Conservation (phyloP, 2,888 invertebrate genomes). For the Ischnura elegans region DNA sequence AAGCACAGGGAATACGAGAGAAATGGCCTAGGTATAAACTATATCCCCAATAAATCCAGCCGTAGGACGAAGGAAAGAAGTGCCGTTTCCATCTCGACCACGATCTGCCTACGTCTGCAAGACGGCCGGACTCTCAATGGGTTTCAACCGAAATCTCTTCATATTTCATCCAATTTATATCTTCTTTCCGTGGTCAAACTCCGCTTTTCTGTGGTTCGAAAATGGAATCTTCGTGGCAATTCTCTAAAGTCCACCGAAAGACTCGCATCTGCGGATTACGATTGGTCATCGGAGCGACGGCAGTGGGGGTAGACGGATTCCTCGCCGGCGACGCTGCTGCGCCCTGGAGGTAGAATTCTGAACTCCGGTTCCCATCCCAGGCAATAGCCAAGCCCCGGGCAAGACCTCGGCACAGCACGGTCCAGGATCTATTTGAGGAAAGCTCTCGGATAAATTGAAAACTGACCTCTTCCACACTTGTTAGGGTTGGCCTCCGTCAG, state of each 20-base stretch:
- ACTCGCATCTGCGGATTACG: not conserved
- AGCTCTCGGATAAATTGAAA: slow-evolving; percentile 2
- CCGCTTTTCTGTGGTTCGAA: not conserved
- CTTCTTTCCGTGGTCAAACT: not conserved
- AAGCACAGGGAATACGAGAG: too few relatives aligned
- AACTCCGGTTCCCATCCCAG: not conserved
- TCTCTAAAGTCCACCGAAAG: not conserved
- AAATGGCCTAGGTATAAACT: too few relatives aligned
- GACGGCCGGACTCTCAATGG: not conserved
- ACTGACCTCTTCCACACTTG: not conserved
- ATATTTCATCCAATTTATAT: not conserved
- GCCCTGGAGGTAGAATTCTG: not conserved
- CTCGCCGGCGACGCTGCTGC: not conserved
- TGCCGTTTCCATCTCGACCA: not conserved
- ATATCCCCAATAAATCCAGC: not conserved
- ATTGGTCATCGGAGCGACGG: not conserved
- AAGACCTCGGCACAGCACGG: not conserved
- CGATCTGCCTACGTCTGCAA: not conserved
- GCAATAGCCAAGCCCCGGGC: not conserved
- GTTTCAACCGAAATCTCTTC: not conserved
- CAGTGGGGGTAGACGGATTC: not conserved
- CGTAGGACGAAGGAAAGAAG: not conserved
- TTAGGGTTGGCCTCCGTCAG: not conserved
- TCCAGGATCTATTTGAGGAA: not conserved
- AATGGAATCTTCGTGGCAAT: not conserved